Evolutionary conservation across 1,140 invertebrate species (phyloP), one percentile per base, ranked within the genome.

Genomic region (Mycetomoellerius zeteki): DNA sequence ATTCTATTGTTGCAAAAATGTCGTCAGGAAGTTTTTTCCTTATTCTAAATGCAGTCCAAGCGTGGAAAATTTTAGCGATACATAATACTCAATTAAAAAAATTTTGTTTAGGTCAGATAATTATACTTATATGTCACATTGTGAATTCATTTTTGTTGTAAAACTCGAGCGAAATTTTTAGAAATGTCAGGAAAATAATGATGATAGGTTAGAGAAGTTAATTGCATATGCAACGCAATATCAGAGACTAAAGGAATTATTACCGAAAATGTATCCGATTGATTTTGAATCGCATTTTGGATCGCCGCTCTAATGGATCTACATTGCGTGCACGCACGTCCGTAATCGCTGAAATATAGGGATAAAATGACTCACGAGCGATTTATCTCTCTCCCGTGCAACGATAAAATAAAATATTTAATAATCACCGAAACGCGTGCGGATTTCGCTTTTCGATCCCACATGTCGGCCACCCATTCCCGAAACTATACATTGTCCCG

Each of bases 371-470:
- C 43, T 43, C 43, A 64, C 21, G 27, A 24, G 19, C 75, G 16
- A 65, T 37, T 75, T 54, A 43, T 81, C 47, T 71, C 64, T 81
- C 21, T 24, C 24, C 33, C 14, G 47, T 33, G 37, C 60, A 21
- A 67, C 54, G 73, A 43, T 85, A 56, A 85, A 85, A 85, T 85
- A 77, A 85, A 85, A 85, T 85, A 85, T 85, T 85, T 58, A 85
- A 67, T 85, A 78, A 77, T 85, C 73, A 78, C 47, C 82, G 47
- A 78, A 85, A 71, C 24, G 73, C 73, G 82, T 85, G 82, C 69
- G 80, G 37, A 84, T 73, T 84, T 50, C 69, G 52, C 52, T 72
- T 56, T 72, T 30, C 67, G 52, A 30, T 47, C 24, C 67, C 33
- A 24, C 80, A 47, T 27, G 54, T 60, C 69, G 19, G 8, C 21